These are phyloP conservation scores for Macroramphosus scolopax DNA, from an alignment of 2,797 vertebrate genomes.

Conservation along the genomic window DNA sequence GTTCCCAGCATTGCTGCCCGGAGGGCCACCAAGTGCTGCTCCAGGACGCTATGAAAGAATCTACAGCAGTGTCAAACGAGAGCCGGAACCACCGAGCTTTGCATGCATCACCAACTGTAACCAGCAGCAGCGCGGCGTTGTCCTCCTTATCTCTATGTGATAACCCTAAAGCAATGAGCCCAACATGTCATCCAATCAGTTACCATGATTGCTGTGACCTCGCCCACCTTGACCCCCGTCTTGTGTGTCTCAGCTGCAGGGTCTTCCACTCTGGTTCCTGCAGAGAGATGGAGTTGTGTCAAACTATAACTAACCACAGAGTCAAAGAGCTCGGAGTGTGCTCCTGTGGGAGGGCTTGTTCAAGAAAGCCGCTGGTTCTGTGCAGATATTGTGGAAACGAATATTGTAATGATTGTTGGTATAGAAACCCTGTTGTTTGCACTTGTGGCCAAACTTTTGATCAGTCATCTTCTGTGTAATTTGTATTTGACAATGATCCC, in stretches of 20 bases:
- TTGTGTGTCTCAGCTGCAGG: conserved; percentile 59
- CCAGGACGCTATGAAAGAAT: background rate
- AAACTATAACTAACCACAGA: background rate
- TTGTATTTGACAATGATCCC: background rate
- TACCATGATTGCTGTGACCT: conserved; percentile 58
- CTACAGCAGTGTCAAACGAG: background rate
- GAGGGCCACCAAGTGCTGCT: background rate
- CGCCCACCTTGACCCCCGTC: conserved; percentile 23
- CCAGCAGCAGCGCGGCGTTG: background rate
- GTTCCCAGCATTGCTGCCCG: background rate
- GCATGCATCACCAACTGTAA: background rate
- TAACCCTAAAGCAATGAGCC: background rate
- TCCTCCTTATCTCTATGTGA: conserved; percentile 15
- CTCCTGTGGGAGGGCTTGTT: conserved; percentile 29
- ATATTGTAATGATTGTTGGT: conserved; percentile 71
- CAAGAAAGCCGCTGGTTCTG: conserved; percentile 37
- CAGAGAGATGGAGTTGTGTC: conserved; percentile 21
- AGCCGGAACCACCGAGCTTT: background rate
- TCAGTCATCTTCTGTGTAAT: conserved; percentile 62
- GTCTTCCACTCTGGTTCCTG: conserved; percentile 63
- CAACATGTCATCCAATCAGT: conserved; percentile 23
- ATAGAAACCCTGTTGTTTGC: conserved; percentile 53
- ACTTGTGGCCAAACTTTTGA: conserved; percentile 64
- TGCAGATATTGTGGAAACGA: conserved; percentile 69
- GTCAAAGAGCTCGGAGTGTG: conserved; percentile 23